A percentile compares a stretch with the other conserved stretches of the same genome.
phyloP scores from a whole-genome alignment of 2,888 invertebrate species.

The Drosophila diplacantha region DNA sequence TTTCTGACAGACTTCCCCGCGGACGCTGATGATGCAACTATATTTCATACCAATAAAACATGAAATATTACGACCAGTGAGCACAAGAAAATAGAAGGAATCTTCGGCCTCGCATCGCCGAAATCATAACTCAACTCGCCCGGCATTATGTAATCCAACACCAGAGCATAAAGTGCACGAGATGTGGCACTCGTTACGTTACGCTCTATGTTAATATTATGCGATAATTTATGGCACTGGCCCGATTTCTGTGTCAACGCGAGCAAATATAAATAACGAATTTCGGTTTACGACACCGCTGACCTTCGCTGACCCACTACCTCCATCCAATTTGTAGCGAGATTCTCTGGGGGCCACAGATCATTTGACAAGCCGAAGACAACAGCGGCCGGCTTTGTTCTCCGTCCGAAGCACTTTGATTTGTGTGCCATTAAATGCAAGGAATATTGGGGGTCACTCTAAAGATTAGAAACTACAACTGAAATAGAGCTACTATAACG shows the following conservation, averaged over 20 bases:
- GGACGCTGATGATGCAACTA: constrained; percentile 57
- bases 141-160: constrained; percentile 55
- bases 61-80: constrained; percentile 44
- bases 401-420: constrained; percentile 38
- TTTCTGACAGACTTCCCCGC: constrained; percentile 34
- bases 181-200: constrained; percentile 55
- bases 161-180: constrained; percentile 65
- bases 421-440: constrained; percentile 46
- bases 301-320: constrained; percentile 62
- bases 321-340: constrained; percentile 43
- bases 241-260: constrained; percentile 56
- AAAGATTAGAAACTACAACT: constrained; percentile 21
- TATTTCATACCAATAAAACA: constrained; percentile 65
- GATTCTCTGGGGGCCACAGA: constrained; percentile 41
- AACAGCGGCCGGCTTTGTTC: constrained; percentile 31
- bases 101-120: constrained; percentile 52
- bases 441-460: constrained; percentile 11
- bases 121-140: constrained; percentile 57
- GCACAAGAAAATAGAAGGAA: constrained; percentile 9
- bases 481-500: not conserved
- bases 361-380: constrained; percentile 41
- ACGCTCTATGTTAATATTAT: constrained; percentile 51
- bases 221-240: constrained; percentile 58
- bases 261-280: constrained; percentile 56
- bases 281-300: constrained; percentile 62